Conservation (phyloP, 2,797 vertebrate genomes). For the Podarcis lilfordi region DNA sequence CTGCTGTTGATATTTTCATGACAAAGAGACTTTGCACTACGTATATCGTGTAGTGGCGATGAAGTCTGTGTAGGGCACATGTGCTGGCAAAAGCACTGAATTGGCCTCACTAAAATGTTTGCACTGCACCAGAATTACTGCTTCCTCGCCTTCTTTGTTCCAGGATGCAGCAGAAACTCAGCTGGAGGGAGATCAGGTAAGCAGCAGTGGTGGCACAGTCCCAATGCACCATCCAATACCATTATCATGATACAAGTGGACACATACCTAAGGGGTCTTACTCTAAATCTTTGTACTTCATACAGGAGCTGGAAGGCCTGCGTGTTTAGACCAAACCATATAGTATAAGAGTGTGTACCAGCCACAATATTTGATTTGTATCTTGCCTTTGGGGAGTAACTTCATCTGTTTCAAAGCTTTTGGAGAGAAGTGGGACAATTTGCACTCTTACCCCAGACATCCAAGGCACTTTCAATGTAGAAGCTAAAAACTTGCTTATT, state of each 20-base stretch:
- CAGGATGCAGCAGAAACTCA: too few species aligned
- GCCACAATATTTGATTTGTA: too few species aligned
- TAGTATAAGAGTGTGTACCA: too few species aligned
- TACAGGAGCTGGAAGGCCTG: neutral
- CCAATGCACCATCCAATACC: too few species aligned
- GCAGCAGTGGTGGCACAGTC: too few species aligned
- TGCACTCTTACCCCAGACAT: too few species aligned
- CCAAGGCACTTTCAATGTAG: neutral
- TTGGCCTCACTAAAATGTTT: neutral
- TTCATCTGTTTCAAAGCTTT: neutral
- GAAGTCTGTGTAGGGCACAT: too few species aligned
- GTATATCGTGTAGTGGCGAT: neutral
- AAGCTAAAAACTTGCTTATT: neutral
- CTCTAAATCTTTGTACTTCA: neutral
- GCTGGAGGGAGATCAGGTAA: too few species aligned
- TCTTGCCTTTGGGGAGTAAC: too few species aligned
- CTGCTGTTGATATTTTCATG: neutral
- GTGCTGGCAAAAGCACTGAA: too few species aligned
- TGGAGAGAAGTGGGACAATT: neutral
- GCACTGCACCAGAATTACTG: neutral
- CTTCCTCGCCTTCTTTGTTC: neutral
- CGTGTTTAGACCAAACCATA: neutral
- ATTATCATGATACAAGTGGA: neutral
- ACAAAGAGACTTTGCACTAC: too few species aligned
- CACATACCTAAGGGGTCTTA: too few species aligned